Base-by-base conservation (phyloP, 2,113 vertebrate species). In the Charadrius vociferus region DNA sequence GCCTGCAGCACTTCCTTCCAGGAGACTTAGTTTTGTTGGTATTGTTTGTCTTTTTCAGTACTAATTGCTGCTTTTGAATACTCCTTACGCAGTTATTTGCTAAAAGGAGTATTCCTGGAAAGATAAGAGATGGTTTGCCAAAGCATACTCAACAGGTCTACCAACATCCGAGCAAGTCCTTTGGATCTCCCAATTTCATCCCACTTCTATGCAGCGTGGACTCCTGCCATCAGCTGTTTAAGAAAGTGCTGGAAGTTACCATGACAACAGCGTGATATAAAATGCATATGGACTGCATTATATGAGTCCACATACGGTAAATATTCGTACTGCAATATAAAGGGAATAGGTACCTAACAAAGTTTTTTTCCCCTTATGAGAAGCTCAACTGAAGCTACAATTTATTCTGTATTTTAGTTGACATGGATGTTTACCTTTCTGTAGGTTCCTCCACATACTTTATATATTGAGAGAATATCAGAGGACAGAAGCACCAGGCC, bases 221-320 rank as follows among this genome's bases (percentile, higher is more conserved):
- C 53, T 55, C 52, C 47, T 56, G 93, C 85, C 95, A 96, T 68
- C 78, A 81, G 86, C 56, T 91, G 83, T 78, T 92, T 83, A 70
- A 86, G 55, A 93, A 82, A 63, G 10, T 87, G 37, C 52, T 93
- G 68, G 79, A 39, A 32, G 88, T 96, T 93, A 89, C 93, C 75
- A 73, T 87, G 91, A 79, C 87, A 96, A 84, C 50, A 3, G 62
- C 21, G 49, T 43, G 53, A 86, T 58, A 89, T 70, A 91, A 96
- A 95, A 95, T 53, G 37, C 91, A 95, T 47, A 95, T 6, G 2
- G 72, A 41, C 84, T 94, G 73, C 67, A 79, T 90, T 93, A 75
- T n/a, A 30, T 10, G 59, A 93, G 93, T 86, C 84, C 88, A 80
- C 93, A 96, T 80, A 93, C 41, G 45, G 95, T 97, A 97, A 90